Evolutionary conservation across 35 echinoderm and acorn worm genomes (phyloP).

Genomic region (Stichopus chloronotus): DNA sequence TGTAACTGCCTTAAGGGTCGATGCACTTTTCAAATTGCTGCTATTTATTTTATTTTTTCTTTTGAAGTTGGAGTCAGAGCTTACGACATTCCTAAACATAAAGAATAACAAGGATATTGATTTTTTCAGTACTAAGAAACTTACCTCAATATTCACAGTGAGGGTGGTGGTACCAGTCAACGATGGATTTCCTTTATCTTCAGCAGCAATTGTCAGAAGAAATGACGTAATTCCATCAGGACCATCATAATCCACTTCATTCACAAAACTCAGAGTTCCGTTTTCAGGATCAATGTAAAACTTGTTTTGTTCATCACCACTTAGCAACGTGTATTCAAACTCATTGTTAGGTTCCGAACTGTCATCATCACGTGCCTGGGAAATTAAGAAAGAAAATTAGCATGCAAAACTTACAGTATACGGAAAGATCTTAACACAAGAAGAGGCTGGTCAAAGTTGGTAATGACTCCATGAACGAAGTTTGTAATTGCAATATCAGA

Average conservation of each 20-base stretch:
- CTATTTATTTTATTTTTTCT: too few species aligned
- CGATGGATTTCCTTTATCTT: neutral
- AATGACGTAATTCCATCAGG: neutral
- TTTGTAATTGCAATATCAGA: too few species aligned
- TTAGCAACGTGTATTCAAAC: neutral
- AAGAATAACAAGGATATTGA: too few species aligned
- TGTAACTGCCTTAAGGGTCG: too few species aligned
- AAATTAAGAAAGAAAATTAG: neutral
- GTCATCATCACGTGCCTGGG: constrained; percentile 8
- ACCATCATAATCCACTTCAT: neutral
- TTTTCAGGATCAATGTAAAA: neutral
- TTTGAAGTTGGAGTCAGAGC: too few species aligned
- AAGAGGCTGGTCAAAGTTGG: too few species aligned
- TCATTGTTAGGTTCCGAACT: neutral
- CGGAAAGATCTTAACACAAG: too few species aligned
- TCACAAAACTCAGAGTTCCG: neutral
- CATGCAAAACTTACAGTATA: too few species aligned
- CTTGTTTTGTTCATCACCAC: neutral
- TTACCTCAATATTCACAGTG: constrained; percentile 4
- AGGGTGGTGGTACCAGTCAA: neutral
- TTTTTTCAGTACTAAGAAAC: too few species aligned
- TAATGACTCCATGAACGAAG: too few species aligned
- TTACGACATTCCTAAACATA: too few species aligned
- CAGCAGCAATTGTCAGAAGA: neutral
- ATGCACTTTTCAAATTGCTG: too few species aligned